phyloP scores from a whole-genome alignment of 2,113 vertebrate genomes.

The Panthera tigris region DNA sequence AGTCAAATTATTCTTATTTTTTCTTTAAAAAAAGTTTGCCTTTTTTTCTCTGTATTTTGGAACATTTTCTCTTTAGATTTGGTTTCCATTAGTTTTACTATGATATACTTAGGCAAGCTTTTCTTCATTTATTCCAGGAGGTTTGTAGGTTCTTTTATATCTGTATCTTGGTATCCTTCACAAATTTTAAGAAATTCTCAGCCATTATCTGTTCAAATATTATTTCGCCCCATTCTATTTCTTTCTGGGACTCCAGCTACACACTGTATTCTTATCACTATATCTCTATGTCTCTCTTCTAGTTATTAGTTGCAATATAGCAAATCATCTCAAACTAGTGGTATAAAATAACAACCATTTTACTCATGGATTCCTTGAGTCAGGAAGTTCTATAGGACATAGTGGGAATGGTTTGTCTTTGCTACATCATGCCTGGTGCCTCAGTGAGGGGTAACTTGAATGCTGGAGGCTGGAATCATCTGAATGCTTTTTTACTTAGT shows the following conservation, averaged over 20 bases:
- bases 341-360: neutral
- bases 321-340: neutral
- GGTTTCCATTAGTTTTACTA: neutral
- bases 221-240: neutral
- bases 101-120: neutral
- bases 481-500: neutral
- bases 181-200: neutral
- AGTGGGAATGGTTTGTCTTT: neutral
- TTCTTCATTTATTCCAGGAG: neutral
- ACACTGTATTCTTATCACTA: neutral
- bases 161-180: neutral
- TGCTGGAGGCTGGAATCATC: neutral
- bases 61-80: neutral
- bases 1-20: constrained; percentile 4
- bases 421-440: neutral
- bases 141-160: neutral
- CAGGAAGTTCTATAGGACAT: neutral
- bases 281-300: neutral
- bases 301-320: neutral
- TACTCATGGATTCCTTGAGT: neutral
- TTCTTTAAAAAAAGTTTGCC: neutral
- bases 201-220: neutral
- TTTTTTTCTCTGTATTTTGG: neutral
- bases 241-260: neutral
- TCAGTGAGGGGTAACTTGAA: neutral